Conservation (phyloP, 1,140 invertebrate species). For the Zaprionus nigranus region DNA sequence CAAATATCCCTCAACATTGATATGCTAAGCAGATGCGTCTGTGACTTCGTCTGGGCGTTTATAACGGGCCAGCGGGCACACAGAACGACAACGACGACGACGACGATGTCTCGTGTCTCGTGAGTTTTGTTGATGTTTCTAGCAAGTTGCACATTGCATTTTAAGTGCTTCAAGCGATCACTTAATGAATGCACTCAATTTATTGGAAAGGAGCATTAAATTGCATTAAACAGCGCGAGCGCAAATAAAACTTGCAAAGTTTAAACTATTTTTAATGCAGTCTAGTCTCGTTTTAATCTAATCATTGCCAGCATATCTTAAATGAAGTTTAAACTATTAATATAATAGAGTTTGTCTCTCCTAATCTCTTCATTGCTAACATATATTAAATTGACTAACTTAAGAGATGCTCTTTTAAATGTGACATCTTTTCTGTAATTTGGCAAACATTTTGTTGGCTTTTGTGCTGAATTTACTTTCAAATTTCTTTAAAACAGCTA, state of each 20-base stretch:
- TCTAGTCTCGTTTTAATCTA: background rate
- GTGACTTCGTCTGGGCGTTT: slow-evolving; percentile 51
- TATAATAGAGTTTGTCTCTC: too few species aligned
- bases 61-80: slow-evolving; percentile 17
- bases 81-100: background rate
- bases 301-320: background rate
- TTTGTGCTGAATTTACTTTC: background rate
- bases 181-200: slow-evolving; percentile 34
- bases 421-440: background rate
- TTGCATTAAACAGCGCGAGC: background rate
- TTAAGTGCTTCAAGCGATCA: slow-evolving; percentile 28
- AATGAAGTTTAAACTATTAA: background rate
- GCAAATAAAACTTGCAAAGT: background rate
- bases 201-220: slow-evolving; percentile 18
- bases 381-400: background rate
- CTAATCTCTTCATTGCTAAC: too few species aligned
- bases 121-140: slow-evolving; percentile 25
- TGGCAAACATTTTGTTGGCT: background rate
- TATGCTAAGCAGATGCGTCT: slow-evolving; percentile 78
- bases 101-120: background rate
- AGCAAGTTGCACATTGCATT: slow-evolving; percentile 60
- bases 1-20: slow-evolving; percentile 70
- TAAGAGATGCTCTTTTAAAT: background rate
- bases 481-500: background rate
- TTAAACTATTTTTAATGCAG: background rate